Evolutionary conservation across 2,888 invertebrate species (phyloP).

Genomic region (Dyspetes luteomarginatus): DNA sequence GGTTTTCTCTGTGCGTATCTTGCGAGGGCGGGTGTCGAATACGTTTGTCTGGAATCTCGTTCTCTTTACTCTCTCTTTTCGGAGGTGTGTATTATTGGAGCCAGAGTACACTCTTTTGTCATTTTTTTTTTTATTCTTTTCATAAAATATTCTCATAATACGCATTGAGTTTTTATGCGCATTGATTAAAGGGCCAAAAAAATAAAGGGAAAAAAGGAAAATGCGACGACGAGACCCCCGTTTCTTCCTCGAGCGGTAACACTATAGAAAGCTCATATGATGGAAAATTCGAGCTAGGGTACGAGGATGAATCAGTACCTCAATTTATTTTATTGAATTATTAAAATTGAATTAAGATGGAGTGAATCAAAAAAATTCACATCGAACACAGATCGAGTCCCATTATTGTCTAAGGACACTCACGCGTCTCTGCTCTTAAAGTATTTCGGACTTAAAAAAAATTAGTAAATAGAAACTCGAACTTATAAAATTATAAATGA

Average conservation of each 20-base stretch:
- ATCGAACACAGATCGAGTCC: too few species aligned
- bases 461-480: background rate
- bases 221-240: constrained; percentile 46
- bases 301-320: too few species aligned
- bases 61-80: constrained; percentile 25
- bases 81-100: constrained; percentile 22
- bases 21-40: constrained; percentile 73
- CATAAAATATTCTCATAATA: constrained; percentile 4
- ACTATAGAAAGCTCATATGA: too few species aligned
- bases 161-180: constrained; percentile 53
- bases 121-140: constrained; percentile 14
- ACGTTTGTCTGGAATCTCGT: constrained; percentile 48
- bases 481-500: constrained; percentile 27
- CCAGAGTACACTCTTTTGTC: constrained; percentile 1
- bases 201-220: constrained; percentile 39
- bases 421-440: too few species aligned
- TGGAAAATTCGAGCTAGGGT: too few species aligned
- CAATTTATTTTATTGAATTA: too few species aligned
- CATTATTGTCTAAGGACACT: too few species aligned
- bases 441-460: background rate
- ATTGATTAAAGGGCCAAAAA: constrained; percentile 68
- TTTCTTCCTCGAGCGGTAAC: too few species aligned
- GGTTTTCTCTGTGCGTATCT: constrained; percentile 30
- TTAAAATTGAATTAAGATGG: too few species aligned
- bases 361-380: too few species aligned